A percentile compares a stretch with the other conserved stretches of the same genome.
phyloP scores from a whole-genome alignment of 2,888 invertebrate genomes.

The Callinectes sapidus region DNA sequence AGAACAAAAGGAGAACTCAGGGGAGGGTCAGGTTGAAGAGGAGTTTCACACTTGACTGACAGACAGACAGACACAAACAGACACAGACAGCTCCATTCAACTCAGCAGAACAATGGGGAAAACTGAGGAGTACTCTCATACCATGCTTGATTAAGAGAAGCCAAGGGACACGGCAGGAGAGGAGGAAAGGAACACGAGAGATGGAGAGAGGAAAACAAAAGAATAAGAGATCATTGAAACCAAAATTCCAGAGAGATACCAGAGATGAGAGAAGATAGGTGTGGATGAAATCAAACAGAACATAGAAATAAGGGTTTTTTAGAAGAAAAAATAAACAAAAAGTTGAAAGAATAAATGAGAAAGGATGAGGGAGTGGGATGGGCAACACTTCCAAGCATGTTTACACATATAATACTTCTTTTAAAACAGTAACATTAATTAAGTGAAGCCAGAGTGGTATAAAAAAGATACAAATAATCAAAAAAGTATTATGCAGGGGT shows the following conservation, averaged over 20 bases:
- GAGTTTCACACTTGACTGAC: conserved; percentile 29
- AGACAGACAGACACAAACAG: neutral
- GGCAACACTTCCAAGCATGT: conserved; percentile 5
- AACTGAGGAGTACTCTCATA: conserved; percentile 45
- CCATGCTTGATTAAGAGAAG: conserved; percentile 27
- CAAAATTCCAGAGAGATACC: neutral
- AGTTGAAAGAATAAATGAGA: neutral
- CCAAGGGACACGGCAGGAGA: neutral
- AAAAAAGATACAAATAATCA: neutral
- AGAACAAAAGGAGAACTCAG: conserved; percentile 41
- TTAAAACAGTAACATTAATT: neutral
- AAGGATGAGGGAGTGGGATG: neutral
- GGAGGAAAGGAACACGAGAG: neutral
- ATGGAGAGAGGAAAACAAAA: neutral
- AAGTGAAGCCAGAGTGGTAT: neutral
- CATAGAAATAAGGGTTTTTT: neutral
- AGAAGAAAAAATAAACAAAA: neutral
- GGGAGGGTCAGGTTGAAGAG: neutral
- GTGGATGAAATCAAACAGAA: neutral
- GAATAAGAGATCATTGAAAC: neutral
- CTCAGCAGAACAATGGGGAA: neutral
- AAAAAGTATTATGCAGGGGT: neutral
- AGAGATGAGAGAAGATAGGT: neutral
- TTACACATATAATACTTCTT: neutral
- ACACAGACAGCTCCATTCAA: conserved; percentile 29